Base-by-base conservation (phyloP, 2,888 invertebrate genomes). In the Drosophila mimetica region DNA sequence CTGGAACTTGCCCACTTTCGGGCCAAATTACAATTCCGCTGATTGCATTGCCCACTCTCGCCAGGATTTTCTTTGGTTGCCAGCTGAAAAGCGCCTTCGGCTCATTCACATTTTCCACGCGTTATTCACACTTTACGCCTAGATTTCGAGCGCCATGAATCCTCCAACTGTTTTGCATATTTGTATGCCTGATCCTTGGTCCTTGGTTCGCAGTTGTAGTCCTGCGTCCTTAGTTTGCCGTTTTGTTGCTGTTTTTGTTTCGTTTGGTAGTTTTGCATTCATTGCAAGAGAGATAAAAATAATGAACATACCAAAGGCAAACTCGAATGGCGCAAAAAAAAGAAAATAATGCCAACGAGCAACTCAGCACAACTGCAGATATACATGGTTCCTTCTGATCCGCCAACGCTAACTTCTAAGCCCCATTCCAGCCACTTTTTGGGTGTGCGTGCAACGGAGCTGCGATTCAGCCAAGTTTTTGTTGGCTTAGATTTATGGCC, bases 21-120 rank as follows among this genome's bases (percentile, higher is more conserved):
- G 83, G 89, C 89, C 89, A 90, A 90, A 90, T 90, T 90, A 90
- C 90, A 90, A 90, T 89, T 88, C 89, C 89, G 89, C 86, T 90
- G 90, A 90, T 90, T 90, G 89, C 83, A 89, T 89, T 88, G 78
- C 86, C 77, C 48, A 58, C 47, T 41, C 57, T 53, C 20, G 25
- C 11, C 52, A 28, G 34, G 32, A 28, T 37, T 54, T 44, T 42
- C 32, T 36, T 54, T 66, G 41, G 47, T n/a, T 1, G 6, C 11
- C 30, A 44, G 30, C 57, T 75, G 74, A 81, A 60, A 82, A 82
- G 78, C 84, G 76, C 64, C 74, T 54, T 75, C 74, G 79, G 81
- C 81, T 81, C 82, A 81, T 83, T 84, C 88, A 77, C 85, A 79
- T 84, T 65, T 55, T 75, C 75, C 80, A 75, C 69, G 75, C 77